Conservation (phyloP, 2,888 invertebrate species). For the Trissolcus brochymenae region DNA sequence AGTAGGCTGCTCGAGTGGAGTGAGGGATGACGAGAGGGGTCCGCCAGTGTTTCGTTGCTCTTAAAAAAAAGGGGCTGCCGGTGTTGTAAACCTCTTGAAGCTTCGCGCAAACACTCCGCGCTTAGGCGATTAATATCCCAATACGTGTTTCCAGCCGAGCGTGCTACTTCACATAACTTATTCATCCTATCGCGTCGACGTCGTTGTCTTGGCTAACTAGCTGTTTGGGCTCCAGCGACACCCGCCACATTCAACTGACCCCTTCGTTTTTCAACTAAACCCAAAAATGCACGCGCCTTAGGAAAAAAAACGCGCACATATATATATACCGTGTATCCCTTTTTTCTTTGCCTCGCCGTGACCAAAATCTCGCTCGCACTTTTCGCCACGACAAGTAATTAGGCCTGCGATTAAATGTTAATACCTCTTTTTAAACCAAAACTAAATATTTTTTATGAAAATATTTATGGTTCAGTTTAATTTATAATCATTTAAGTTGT, state of each 20-base stretch:
- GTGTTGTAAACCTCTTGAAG: slow-evolving; percentile 61
- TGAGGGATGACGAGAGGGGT: slow-evolving; percentile 39
- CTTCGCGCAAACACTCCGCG: slow-evolving; percentile 58
- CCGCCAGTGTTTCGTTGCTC: slow-evolving; percentile 70
- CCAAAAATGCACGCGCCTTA: slow-evolving; percentile 37
- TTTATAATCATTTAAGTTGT: too few relatives aligned
- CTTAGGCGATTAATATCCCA: slow-evolving; percentile 60
- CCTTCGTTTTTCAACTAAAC: slow-evolving; percentile 46
- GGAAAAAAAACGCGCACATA: slow-evolving; percentile 13
- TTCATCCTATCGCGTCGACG: slow-evolving; percentile 58
- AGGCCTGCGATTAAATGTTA: neutral
- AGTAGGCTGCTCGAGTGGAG: slow-evolving; percentile 61
- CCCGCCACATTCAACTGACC: slow-evolving; percentile 50
- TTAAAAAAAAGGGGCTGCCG: slow-evolving; percentile 59
- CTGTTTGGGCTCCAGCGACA: slow-evolving; percentile 55
- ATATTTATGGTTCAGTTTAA: too few relatives aligned
- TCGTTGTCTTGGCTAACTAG: slow-evolving; percentile 59
- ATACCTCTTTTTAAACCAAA: too few relatives aligned
- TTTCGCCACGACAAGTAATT: slow-evolving; percentile 43
- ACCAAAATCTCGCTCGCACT: slow-evolving; percentile 9
- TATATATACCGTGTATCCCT: slow-evolving; percentile 1
- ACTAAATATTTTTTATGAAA: too few relatives aligned
- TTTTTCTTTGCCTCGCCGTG: slow-evolving; percentile 18
- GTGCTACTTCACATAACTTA: slow-evolving; percentile 59
- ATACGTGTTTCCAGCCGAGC: slow-evolving; percentile 55